Evolutionary conservation across 2,797 vertebrate species (phyloP), one percentile per base, ranked within the genome.

Genomic region (Spondyliosoma cantharus): DNA sequence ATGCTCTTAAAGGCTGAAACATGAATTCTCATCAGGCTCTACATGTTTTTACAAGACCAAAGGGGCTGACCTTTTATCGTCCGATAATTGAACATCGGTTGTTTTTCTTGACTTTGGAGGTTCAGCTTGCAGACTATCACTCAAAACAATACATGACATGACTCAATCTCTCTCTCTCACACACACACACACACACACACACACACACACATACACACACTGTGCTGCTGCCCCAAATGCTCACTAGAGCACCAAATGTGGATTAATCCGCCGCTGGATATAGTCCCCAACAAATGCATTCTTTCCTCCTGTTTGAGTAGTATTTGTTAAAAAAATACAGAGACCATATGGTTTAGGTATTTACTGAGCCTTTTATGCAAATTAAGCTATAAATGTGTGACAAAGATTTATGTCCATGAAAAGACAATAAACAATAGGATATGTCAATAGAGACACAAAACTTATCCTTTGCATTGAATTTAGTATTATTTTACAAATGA

Each of bases 21-120:
- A 66, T 37, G 37, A 24, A 54, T 68, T 61, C 61, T 48, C 54
- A 56, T 76, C 64, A 75, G 73, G 63, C 62, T 50, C 16, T 46
- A 2, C 1, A 0, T 48, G 80, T 60, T 80, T 64, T 52, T 61
- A 67, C 59, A 52, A 70, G 60, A 61, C 9, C 17, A 48, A 46
- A 42, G 49, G 15, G 37, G 6, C 9, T 11, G 49, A 79, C 63
- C 69, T 74, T 37, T 76, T 16, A 22, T 54, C 3, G 1, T 37
- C 37, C 1, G 1, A 70, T 9, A 3, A 22, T 60, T 4, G 27
- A 42, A 14, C 13, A 20, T 59, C 5, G 11, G 20, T 11, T 67
- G 2, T 7, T 48, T n/a, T 25, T 0, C 56, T 4, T 20, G 16
- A n/a, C n/a, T 7, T 22, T 58, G n/a, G 15, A 37, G 1, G 52